phyloP scores from a whole-genome alignment of 2,888 invertebrate genomes.

The Mellilla xanthometata region DNA sequence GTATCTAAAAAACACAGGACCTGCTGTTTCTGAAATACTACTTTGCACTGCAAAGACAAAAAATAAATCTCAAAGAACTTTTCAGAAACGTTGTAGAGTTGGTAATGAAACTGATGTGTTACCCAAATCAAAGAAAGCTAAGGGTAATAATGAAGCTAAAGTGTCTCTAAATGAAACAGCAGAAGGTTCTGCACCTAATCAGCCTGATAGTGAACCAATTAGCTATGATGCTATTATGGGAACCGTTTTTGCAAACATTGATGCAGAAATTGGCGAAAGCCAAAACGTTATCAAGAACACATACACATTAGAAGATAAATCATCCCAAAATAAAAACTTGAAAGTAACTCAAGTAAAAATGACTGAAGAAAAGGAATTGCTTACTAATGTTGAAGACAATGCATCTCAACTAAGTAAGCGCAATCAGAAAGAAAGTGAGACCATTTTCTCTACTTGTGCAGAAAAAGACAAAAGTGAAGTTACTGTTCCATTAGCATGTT shows the following conservation, averaged over 20 bases:
- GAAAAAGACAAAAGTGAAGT: slow-evolving; percentile 47
- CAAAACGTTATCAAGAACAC: slow-evolving; percentile 28
- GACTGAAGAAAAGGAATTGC: slow-evolving; percentile 28
- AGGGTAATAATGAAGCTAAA: slow-evolving; percentile 33
- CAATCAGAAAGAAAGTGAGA: slow-evolving; percentile 61
- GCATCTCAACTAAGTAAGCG: slow-evolving; percentile 17
- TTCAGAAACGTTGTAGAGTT: slow-evolving; percentile 54
- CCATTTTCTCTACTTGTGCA: slow-evolving; percentile 55
- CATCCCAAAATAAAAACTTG: slow-evolving; percentile 14
- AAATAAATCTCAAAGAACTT: slow-evolving; percentile 41
- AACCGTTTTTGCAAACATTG: slow-evolving; percentile 68
- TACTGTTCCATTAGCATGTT: slow-evolving; percentile 18
- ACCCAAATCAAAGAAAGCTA: slow-evolving; percentile 53
- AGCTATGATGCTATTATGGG: slow-evolving; percentile 66
- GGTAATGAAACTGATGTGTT: slow-evolving; percentile 35
- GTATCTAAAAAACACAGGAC: slow-evolving; percentile 42
- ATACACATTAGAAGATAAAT: slow-evolving; percentile 4
- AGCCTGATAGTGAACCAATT: slow-evolving; percentile 52
- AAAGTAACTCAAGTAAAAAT: slow-evolving; percentile 21
- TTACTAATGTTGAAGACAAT: slow-evolving; percentile 8
- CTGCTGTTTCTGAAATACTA: slow-evolving; percentile 59
- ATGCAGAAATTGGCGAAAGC: slow-evolving; percentile 48
- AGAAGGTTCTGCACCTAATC: slow-evolving; percentile 5
- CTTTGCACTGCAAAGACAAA: slow-evolving; percentile 43
- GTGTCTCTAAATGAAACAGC: slow-evolving; percentile 11